Percentiles rank a stretch among this genome's conserved stretches.
phyloP scores from a whole-genome alignment of 1,140 invertebrate species.

The Anadara kagoshimensis region DNA sequence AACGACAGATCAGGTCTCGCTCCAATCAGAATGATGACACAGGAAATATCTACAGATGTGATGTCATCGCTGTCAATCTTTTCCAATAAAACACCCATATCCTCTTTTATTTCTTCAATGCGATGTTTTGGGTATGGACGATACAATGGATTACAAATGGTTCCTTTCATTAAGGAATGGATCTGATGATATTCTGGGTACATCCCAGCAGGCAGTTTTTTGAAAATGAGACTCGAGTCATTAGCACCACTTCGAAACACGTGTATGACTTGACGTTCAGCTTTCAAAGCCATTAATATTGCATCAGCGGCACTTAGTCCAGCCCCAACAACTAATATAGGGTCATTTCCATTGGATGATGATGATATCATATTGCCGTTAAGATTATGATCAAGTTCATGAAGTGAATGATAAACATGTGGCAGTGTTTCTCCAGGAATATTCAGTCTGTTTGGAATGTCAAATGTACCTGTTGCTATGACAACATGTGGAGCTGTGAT shows the following conservation, averaged over 20 bases:
- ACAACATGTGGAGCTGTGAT: slow-evolving; percentile 79
- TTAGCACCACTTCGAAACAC: slow-evolving; percentile 80
- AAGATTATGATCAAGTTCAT: slow-evolving; percentile 78
- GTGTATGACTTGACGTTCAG: slow-evolving; percentile 82
- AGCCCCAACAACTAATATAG: slow-evolving; percentile 82
- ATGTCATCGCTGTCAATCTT: slow-evolving; percentile 72
- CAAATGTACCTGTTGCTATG: slow-evolving; percentile 86
- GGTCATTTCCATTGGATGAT: slow-evolving; percentile 67
- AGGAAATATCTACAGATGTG: slow-evolving; percentile 79
- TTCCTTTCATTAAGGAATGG: slow-evolving; percentile 87
- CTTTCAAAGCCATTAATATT: slow-evolving; percentile 82
- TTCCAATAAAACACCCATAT: slow-evolving; percentile 71
- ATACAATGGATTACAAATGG: slow-evolving; percentile 79
- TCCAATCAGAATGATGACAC: slow-evolving; percentile 87
- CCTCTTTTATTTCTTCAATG: slow-evolving; percentile 71
- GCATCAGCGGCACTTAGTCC: slow-evolving; percentile 92
- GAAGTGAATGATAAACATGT: slow-evolving; percentile 78
- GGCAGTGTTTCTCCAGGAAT: slow-evolving; percentile 79
- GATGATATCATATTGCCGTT: slow-evolving; percentile 41
- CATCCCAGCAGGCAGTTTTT: slow-evolving; percentile 83
- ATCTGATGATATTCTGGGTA: slow-evolving; percentile 91
- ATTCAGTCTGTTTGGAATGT: slow-evolving; percentile 83
- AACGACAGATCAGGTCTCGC: slow-evolving; percentile 88
- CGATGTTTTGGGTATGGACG: slow-evolving; percentile 81
- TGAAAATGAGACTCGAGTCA: slow-evolving; percentile 78